A percentile compares a stretch with the other conserved stretches of the same genome.
These are phyloP conservation scores for Agelas oroides DNA, from an alignment of 37 sponge, comb jelly and placozoan genomes.

Conservation along the genomic window DNA sequence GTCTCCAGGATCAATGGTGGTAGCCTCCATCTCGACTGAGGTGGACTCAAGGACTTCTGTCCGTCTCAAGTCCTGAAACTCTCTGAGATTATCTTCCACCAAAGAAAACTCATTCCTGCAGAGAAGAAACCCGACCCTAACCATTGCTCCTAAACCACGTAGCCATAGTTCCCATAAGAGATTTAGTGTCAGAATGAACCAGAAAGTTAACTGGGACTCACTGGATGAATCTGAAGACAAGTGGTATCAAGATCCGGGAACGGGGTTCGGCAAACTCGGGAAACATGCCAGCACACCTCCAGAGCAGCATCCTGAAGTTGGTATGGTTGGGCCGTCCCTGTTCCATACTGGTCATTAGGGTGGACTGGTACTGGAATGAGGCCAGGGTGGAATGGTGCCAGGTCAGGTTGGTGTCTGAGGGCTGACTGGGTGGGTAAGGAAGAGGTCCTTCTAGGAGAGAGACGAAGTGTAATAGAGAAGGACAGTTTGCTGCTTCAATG, in stretches of 20 bases:
- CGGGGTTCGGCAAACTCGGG: slow-evolving; percentile 60
- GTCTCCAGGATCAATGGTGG: background rate
- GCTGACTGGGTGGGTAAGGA: too few relatives aligned
- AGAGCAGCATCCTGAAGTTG: slow-evolving; percentile 78
- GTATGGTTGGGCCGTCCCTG: slow-evolving; percentile 67
- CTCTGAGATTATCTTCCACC: slow-evolving; percentile 57
- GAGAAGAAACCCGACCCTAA: background rate
- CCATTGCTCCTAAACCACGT: too few relatives aligned
- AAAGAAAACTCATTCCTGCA: slow-evolving; percentile 53
- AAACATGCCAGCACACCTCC: slow-evolving; percentile 62
- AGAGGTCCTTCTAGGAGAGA: background rate
- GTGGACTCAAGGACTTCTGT: background rate
- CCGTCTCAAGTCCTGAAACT: slow-evolving; percentile 40
- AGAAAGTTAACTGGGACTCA: too few relatives aligned
- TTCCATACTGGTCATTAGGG: slow-evolving; percentile 23
- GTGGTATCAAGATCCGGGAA: slow-evolving; percentile 77
- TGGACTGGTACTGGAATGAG: slow-evolving; percentile 15
- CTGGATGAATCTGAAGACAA: slow-evolving; percentile 67
- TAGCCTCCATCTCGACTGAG: background rate
- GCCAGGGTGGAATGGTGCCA: slow-evolving; percentile 22
- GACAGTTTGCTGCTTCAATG: too few relatives aligned
- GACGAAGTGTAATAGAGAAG: background rate
- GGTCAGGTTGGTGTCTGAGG: background rate
- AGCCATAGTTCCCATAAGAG: too few relatives aligned
- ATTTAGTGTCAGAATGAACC: too few relatives aligned